Base-by-base conservation (phyloP, 2,888 invertebrate genomes). In the Lycaena phlaeas region DNA sequence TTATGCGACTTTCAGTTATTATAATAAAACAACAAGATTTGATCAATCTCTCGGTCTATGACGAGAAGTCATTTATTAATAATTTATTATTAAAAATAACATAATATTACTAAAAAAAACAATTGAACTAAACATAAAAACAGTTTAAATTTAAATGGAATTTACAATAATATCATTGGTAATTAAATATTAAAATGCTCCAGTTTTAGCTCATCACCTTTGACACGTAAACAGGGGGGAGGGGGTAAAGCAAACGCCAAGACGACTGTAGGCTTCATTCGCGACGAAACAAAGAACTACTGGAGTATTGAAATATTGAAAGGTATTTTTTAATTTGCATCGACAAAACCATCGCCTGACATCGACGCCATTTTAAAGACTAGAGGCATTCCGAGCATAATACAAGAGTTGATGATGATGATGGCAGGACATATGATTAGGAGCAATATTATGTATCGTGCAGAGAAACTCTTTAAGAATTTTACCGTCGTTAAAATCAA, bases 201-300 rank as follows among this genome's bases (percentile, higher is more conserved):
- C 5, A 5, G 22, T 9, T 5, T 5, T 22, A 22, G 9, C 22
- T 22, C 22, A 5, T 4, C 2, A 22, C 22, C 5, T 22, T 6
- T 22, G 9, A 22, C 7, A 2, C 9, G 4, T 2, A 22, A 22
- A 22, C 22, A 2, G 22, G 22, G 22, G 22, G 22, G 9, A 9
- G 22, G 3, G 7, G 9, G 9, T 22, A 2, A 9, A 22, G 9
- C 5, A 22, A 5, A 22, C 5, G 22, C 9, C 22, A 7, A 7
- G 22, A 18, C 3, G 18, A 2, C 22, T 7, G 22, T 7, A 22
- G 22, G 22, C 22, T 22, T 68, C 64, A 57, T 68, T 67, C 61
- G 60, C 54, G 61, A 54, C 62, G 68, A 69, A 66, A 71, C 68
- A 68, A 61, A 53, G 54, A 69, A 68, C 67, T 69, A 65, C 68